Evolutionary conservation across 2,113 vertebrate species (phyloP), one percentile per base, ranked within the genome.

Genomic region (Natator depressus): DNA sequence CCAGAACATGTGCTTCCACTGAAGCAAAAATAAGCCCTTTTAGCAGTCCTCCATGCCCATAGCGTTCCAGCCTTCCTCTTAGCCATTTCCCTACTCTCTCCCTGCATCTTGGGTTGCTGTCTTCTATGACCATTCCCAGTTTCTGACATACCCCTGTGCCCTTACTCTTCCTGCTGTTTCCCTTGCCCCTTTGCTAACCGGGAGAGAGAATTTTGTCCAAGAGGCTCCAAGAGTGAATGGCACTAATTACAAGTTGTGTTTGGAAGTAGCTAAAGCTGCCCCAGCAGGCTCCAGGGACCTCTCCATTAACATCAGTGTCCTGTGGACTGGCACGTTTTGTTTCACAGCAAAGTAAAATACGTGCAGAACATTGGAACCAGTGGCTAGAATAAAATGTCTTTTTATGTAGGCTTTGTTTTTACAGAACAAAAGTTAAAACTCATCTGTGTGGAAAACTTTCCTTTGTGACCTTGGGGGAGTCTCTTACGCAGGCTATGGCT

Each of bases 361-460:
- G 59, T 85, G 54, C 85, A 93, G 92, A 86, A 72, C 53, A 38
- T 24, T 53, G 91, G 50, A 82, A 59, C 35, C 42, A 89, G 65
- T 87, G 72, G 80, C 78, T 89, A 93, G 69, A 95, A 80, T 50
- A 46, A 81, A 82, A 38, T 59, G 83, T 2, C 17, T 29, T 80
- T 3, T 7, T 31, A 14, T 31, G 5, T 31, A 31, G 42, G 1
- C 1, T 85, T 85, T 93, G 5, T 22, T 93, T 94, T 94, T 82
- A 55, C 25, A 59, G 31, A 92, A 81, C 4, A 89, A 95, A 95
- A 95, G 84, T 76, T 24, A 89, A 87, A 80, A 89, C 51, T 90
- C 79, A 6, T 25, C 22, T 38, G 2, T 53, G 24, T 89, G 12
- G 46, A 85, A 31, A 2, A 5, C 3, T 20, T 89, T 93, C 84